Evolutionary conservation across 2,888 invertebrate genomes (phyloP), one percentile per base, ranked within the genome.

Genomic region (Invenusta paracnida): DNA sequence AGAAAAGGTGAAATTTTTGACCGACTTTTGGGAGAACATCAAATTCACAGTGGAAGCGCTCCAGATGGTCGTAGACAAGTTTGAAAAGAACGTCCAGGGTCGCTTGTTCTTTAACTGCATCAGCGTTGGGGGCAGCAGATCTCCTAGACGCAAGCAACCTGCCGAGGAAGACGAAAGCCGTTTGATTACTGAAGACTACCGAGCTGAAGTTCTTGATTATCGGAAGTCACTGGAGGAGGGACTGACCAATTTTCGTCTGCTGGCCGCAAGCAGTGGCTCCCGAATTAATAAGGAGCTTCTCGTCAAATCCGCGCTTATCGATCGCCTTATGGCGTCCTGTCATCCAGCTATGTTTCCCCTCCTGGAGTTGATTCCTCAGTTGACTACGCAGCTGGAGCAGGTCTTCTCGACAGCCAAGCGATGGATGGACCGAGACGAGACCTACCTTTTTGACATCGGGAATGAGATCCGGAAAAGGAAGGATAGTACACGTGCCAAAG

Each of bases 261-360:
- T 90, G 5, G 85, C 89, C 79, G 89, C 89, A 82, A 90, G 89
- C 87, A 90, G 88, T 86, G 87, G 88, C 73, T 88, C 88, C 79
- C 88, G 89, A 0, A 86, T 90, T 5, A 89, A 89, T 84, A 89
- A 89, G 84, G 89, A 90, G 31, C 88, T 90, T 81, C 89, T 89
- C 84, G 88, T 89, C 1, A 88, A 89, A 84, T 88, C 89, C 0
- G 85, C 87, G 30, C 90, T 90, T 84, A 88, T 89, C 1, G 89
- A 90, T 73, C 87, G 89, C 29, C 87, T 90, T 31, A 87, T 90
- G 31, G 88, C 89, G 23, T 87, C 88, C 0, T 90, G 90, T 88
- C 90, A 91, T 87, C 88, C 89, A 31, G 90, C 90, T 87, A 89
- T 90, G 1, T 91, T 90, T 87, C 90, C 91, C 1, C 87, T 91